phyloP scores from a whole-genome alignment of 2,888 invertebrate species.

The Scaptomyza cyrtandrae region DNA sequence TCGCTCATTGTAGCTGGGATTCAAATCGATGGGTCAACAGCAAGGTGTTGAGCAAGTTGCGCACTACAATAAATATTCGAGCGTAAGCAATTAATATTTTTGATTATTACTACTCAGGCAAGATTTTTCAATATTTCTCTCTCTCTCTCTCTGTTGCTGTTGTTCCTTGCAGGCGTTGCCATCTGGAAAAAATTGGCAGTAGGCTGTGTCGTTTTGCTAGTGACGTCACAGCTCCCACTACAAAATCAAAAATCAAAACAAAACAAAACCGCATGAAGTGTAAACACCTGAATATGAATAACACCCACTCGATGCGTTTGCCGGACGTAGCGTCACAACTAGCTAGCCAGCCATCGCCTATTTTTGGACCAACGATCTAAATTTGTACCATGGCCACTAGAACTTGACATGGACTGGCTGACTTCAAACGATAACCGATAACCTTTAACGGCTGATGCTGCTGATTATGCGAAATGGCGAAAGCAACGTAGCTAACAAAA shows the following conservation, averaged over 20 bases:
- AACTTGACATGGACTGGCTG: constrained; percentile 14
- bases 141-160: background rate
- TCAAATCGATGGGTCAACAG: constrained; percentile 3
- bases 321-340: constrained; percentile 44
- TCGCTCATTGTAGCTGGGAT: background rate
- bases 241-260: background rate
- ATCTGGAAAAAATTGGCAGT: constrained; percentile 2
- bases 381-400: constrained; percentile 17
- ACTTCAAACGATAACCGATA: constrained; percentile 17
- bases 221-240: constrained; percentile 27
- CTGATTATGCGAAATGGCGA: background rate
- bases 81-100: constrained; percentile 8
- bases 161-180: constrained; percentile 11
- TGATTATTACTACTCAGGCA: background rate
- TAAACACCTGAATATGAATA: constrained; percentile 34
- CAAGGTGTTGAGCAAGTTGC: background rate
- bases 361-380: constrained; percentile 37
- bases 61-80: background rate
- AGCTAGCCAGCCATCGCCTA: constrained; percentile 15
- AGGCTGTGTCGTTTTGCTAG: background rate
- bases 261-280: constrained; percentile 13
- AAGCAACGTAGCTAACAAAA: background rate
- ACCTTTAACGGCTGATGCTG: constrained; percentile 6
- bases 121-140: background rate
- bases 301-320: constrained; percentile 38